Evolutionary conservation across 2,888 invertebrate species (phyloP).

Genomic region (Macropis europaea): DNA sequence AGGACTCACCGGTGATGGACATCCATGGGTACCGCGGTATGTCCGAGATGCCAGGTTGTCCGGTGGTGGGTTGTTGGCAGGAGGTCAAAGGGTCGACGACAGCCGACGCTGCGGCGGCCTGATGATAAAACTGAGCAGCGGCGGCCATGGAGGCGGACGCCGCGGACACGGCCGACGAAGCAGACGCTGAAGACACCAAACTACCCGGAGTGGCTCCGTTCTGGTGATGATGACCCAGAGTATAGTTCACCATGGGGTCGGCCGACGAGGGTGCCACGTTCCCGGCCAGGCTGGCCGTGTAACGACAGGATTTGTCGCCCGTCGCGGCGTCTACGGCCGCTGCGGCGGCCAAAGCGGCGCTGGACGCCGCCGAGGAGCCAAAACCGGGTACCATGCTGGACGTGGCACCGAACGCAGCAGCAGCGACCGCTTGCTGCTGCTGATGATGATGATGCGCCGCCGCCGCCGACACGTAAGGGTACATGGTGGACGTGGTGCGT

Average conservation of each 20-base stretch:
- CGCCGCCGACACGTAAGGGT: constrained; percentile 92
- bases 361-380: constrained; percentile 81
- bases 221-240: constrained; percentile 88
- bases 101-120: constrained; percentile 88
- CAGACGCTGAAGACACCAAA: constrained; percentile 80
- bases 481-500: constrained; percentile 88
- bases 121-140: constrained; percentile 94
- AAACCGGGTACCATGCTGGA: constrained; percentile 84
- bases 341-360: constrained; percentile 82
- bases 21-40: constrained; percentile 97
- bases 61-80: constrained; percentile 89
- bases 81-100: constrained; percentile 91
- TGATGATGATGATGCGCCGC: constrained; percentile 86
- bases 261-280: constrained; percentile 82
- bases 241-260: constrained; percentile 91
- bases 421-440: constrained; percentile 85
- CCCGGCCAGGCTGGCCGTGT: constrained; percentile 85
- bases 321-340: constrained; percentile 85
- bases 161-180: constrained; percentile 85
- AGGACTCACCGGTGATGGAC: constrained; percentile 94
- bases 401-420: constrained; percentile 85
- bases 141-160: constrained; percentile 86
- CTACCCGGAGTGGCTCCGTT: constrained; percentile 81
- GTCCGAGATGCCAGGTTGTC: constrained; percentile 92
- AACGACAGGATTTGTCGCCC: constrained; percentile 91